Percentiles rank a stretch among this genome's conserved stretches.
phyloP scores from a whole-genome alignment of 1,140 invertebrate genomes.

The Heliconius himera region DNA sequence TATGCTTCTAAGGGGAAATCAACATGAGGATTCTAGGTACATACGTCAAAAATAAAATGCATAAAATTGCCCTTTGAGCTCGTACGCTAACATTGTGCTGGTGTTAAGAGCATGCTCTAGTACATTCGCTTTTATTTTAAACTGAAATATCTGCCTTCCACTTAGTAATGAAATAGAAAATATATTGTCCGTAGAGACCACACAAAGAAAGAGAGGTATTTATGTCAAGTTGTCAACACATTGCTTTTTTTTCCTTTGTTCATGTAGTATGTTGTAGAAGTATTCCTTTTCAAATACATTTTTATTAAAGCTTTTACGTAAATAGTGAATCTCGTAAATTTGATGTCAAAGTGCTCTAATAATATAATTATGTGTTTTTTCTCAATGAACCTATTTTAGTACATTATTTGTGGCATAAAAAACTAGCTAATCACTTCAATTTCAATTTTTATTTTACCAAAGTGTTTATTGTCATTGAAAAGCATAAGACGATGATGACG shows the following conservation, averaged over 20 bases:
- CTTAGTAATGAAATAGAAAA: conserved; percentile 20
- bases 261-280: background rate
- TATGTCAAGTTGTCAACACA: conserved; percentile 31
- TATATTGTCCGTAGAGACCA: conserved; percentile 14
- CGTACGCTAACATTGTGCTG: background rate
- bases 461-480: no score
- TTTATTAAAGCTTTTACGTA: background rate
- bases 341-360: background rate
- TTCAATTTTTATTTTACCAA: no score
- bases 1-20: conserved; percentile 50
- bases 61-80: conserved; percentile 24
- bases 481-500: no score
- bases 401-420: no score
- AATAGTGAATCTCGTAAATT: background rate
- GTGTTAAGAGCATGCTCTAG: background rate
- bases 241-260: conserved; percentile 28
- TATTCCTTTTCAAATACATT: background rate
- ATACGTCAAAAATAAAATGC: conserved; percentile 36
- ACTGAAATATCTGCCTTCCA: conserved; percentile 10
- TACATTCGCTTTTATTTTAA: conserved; percentile 11
- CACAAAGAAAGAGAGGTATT: conserved; percentile 27
- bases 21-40: conserved; percentile 34
- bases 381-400: no score
- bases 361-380: no score
- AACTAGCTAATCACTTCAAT: no score